A percentile compares a stretch with the other conserved stretches of the same genome.
These are phyloP conservation scores for Phalacrocorax carbo DNA, from an alignment of 2,113 vertebrate genomes.

Conservation along the genomic window DNA sequence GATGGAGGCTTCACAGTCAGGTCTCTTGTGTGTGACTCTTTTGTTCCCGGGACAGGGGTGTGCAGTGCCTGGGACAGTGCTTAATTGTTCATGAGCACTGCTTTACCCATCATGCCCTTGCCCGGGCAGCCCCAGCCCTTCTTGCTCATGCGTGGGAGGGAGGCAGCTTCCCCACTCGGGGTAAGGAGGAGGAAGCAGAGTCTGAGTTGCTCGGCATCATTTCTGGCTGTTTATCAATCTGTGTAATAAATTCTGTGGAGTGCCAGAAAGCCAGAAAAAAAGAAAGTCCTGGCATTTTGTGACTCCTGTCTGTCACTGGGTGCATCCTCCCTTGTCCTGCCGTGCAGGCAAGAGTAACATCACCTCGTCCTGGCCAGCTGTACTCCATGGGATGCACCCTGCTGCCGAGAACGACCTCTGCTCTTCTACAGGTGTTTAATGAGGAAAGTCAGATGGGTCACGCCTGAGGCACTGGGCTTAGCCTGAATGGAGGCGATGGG, in stretches of 20 bases:
- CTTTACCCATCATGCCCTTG: slow-evolving; percentile 64
- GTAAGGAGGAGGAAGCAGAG: slow-evolving; percentile 24
- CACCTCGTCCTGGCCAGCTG: background rate
- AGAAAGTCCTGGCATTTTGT: background rate
- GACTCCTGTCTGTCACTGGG: background rate
- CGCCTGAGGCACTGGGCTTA: background rate
- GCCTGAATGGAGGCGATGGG: background rate
- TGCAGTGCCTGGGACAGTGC: slow-evolving; percentile 71
- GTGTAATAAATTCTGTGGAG: background rate
- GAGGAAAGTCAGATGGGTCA: background rate
- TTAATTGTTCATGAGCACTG: slow-evolving; percentile 68
- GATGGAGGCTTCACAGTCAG: slow-evolving; percentile 67
- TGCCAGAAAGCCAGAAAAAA: background rate
- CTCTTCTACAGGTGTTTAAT: background rate
- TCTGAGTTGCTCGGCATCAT: background rate
- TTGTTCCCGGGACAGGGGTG: slow-evolving; percentile 63
- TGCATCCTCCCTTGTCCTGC: background rate
- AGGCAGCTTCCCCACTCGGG: slow-evolving; percentile 38
- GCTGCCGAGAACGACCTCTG: background rate
- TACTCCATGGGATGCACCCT: background rate
- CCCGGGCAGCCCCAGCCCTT: slow-evolving; percentile 43
- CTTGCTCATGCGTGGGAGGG: slow-evolving; percentile 62
- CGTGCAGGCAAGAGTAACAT: background rate
- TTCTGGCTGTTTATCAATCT: slow-evolving; percentile 36
- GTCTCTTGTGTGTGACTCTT: slow-evolving; percentile 72